phyloP scores from a whole-genome alignment of 2,797 vertebrate genomes.

The Remorina albescens region DNA sequence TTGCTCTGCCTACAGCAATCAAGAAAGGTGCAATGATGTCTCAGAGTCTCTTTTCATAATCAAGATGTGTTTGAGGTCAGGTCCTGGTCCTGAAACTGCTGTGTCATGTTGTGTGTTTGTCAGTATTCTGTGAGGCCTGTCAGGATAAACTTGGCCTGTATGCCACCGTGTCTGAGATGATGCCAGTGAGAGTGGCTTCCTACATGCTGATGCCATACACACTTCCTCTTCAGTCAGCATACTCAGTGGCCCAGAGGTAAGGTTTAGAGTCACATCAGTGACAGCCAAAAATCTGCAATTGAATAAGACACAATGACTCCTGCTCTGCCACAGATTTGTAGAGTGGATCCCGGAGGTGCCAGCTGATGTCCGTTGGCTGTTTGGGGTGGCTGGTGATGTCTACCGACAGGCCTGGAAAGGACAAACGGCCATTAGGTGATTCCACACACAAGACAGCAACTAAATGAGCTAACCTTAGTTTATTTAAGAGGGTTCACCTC shows the following conservation, averaged over 20 bases:
- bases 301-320: background rate
- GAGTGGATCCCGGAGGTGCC: slow-evolving; percentile 94
- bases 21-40: slow-evolving; percentile 80
- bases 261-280: background rate
- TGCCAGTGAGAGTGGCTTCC: slow-evolving; percentile 90
- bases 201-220: slow-evolving; percentile 91
- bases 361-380: slow-evolving; percentile 88
- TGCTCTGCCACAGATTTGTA: slow-evolving; percentile 81
- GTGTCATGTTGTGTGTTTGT: slow-evolving; percentile 19
- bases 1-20: slow-evolving; percentile 85
- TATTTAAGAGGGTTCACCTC: too few relatives aligned
- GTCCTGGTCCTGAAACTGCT: background rate
- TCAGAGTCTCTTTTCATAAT: background rate
- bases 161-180: slow-evolving; percentile 80
- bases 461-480: too few relatives aligned
- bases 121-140: slow-evolving; percentile 89
- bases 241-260: slow-evolving; percentile 87
- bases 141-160: slow-evolving; percentile 83
- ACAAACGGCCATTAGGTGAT: slow-evolving; percentile 43
- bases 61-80: background rate
- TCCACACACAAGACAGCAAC: too few relatives aligned
- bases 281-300: background rate
- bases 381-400: slow-evolving; percentile 79
- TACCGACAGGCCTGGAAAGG: slow-evolving; percentile 78
- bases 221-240: slow-evolving; percentile 89